Conservation (phyloP, 2,888 invertebrate genomes). For the Hemicrepidius hirtus region DNA sequence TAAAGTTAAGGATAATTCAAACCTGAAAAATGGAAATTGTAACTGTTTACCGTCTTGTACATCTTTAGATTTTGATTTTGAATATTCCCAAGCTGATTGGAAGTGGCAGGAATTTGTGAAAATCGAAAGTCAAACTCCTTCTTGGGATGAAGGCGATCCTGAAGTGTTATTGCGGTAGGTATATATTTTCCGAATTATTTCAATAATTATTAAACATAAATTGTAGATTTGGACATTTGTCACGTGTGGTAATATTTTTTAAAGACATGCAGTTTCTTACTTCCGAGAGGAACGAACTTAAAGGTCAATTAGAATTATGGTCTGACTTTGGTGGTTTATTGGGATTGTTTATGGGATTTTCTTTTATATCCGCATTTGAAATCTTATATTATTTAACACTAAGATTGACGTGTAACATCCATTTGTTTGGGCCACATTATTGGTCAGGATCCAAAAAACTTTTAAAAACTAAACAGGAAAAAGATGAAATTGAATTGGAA, state of each 20-base stretch:
- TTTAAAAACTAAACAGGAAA: background rate
- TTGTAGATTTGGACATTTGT: conserved; percentile 72
- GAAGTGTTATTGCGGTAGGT: background rate
- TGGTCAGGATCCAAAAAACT: conserved; percentile 61
- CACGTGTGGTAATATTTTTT: conserved; percentile 81
- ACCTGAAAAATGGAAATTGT: conserved; percentile 17
- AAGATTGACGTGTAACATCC: conserved; percentile 73
- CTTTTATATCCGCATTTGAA: conserved; percentile 77
- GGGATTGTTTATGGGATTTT: conserved; percentile 79
- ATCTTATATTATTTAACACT: conserved; percentile 77
- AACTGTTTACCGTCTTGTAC: conserved; percentile 41
- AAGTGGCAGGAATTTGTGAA: conserved; percentile 14
- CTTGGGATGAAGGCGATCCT: background rate
- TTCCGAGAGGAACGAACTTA: conserved; percentile 75
- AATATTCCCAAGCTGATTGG: conserved; percentile 40
- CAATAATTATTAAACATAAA: background rate
- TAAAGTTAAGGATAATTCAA: background rate
- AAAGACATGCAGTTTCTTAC: conserved; percentile 79
- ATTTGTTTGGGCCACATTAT: conserved; percentile 69
- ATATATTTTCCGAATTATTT: background rate
- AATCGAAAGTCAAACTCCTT: background rate
- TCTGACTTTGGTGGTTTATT: conserved; percentile 76
- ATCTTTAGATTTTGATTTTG: conserved; percentile 29
- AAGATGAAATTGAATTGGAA: background rate
- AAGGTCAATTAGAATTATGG: conserved; percentile 75